phyloP scores from a whole-genome alignment of 23 tunicate species.

The Trididemnum nubilum region DNA sequence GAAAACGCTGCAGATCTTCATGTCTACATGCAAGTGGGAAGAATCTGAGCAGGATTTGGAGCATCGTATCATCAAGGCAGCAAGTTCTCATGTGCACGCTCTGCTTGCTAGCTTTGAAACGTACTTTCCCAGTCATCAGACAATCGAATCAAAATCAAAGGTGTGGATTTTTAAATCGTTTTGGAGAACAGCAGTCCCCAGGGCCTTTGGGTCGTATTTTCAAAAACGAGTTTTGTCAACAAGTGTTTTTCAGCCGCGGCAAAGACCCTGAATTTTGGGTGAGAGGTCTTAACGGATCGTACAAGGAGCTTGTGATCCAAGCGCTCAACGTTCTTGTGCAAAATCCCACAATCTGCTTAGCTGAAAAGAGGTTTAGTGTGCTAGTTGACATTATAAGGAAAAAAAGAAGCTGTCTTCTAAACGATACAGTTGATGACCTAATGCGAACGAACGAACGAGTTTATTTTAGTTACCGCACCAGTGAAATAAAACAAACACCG shows the following conservation, averaged over 20 bases:
- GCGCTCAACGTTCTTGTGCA: not conserved
- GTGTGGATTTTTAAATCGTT: constrained; percentile 48
- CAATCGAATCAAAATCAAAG: constrained; percentile 38
- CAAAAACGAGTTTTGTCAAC: constrained; percentile 26
- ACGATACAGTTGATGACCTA: not conserved
- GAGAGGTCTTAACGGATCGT: constrained; percentile 17
- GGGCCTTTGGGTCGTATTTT: constrained; percentile 46
- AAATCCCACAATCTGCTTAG: not conserved
- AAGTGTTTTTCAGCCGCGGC: constrained; percentile 25
- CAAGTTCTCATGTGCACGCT: constrained; percentile 45
- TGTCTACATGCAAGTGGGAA: not conserved
- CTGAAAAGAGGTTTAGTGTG: not conserved
- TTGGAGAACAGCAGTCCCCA: constrained; percentile 58
- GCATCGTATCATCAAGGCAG: constrained; percentile 41
- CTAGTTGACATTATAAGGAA: not conserved
- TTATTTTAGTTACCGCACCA: too few relatives aligned
- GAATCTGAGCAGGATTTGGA: not conserved
- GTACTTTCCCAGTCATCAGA: constrained; percentile 40
- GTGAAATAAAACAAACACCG: too few relatives aligned
- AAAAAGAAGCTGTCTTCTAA: not conserved
- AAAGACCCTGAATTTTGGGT: constrained; percentile 59
- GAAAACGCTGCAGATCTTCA: constrained; percentile 5
- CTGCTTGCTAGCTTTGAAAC: constrained; percentile 45
- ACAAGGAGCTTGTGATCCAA: constrained; percentile 22
- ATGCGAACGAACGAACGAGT: too few relatives aligned